Evolutionary conservation across 2,888 invertebrate species (phyloP), one percentile per base, ranked within the genome.

Genomic region (Drosophila atripex): DNA sequence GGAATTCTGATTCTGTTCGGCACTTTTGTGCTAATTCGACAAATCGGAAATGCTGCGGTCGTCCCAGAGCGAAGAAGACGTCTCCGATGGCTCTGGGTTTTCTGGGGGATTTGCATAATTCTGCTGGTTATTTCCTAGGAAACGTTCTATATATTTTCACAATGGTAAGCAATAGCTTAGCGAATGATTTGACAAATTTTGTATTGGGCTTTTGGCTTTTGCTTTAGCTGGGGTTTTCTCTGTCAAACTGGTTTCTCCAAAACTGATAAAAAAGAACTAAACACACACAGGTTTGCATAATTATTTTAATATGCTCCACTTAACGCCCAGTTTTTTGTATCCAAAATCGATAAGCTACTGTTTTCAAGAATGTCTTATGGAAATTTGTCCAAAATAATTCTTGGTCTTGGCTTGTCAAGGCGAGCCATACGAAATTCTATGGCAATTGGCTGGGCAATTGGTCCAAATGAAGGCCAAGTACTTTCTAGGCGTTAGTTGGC

Each of bases 11-110:
- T 3, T 61, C 60, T 25, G 18, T 51, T 57, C 52, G 23, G 49
- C 47, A 25, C 18, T 66, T 30, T 51, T 65, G 86, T 61, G 69
- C 51, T 73, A 82, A 75, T 73, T 78, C 47, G 8, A 14, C 51
- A 45, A 64, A 72, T 86, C 83, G 83, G 83, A 83, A 83, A 88
- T 86, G 58, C 73, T 77, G 71, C 83, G 77, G 70, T 83, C 55
- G 14, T 32, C 16, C 9, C 28, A 25, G 16, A 30, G 16, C 9
- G 28, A 14, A 6, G 28, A 63, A 53, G 63, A 63, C 7, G 18
- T 45, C 50, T 51, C 43, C 32, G 14, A 46, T 64, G 23, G 16
- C 32, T 54, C 46, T 51, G 63, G 64, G 28, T 49, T 75, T 79
- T 78, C 58, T 43, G 58, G 6, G 5, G 16, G 23, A 82, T 88